Conservation (phyloP, 2,888 invertebrate genomes). For the Tenodera sinensis region DNA sequence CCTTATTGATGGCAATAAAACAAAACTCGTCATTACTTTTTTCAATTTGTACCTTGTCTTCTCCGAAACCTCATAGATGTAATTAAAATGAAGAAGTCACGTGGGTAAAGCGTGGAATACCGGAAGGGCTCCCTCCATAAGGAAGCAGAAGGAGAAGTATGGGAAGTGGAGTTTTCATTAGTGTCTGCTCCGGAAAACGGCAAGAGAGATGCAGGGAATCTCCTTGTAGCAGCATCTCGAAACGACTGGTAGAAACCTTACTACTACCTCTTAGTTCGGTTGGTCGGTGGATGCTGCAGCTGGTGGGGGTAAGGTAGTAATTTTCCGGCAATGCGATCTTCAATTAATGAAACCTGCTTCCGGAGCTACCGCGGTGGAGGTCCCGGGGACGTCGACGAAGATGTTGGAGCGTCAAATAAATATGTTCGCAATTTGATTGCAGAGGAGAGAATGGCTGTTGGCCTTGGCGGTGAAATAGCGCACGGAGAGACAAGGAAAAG, state of each 20-base stretch:
- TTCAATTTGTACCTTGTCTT: not conserved
- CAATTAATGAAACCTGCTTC: conserved; percentile 23
- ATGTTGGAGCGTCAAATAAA: conserved; percentile 20
- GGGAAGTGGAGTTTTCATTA: conserved; percentile 26
- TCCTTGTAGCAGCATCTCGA: not conserved
- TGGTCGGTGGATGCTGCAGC: not conserved
- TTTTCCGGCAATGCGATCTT: conserved; percentile 24
- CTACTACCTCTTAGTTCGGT: not conserved
- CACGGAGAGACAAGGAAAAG: not conserved
- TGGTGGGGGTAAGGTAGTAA: conserved; percentile 24
- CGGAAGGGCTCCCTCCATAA: not conserved
- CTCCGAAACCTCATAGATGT: not conserved
- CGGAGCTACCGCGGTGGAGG: not conserved
- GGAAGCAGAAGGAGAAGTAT: not conserved
- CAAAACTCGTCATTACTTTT: not conserved
- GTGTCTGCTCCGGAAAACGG: not conserved
- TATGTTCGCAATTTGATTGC: conserved; percentile 25
- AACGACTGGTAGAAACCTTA: not conserved
- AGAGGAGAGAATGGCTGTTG: not conserved
- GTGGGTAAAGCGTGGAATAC: not conserved
- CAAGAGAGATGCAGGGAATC: conserved; percentile 9
- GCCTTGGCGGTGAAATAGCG: not conserved
- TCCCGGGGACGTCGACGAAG: not conserved
- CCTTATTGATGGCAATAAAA: too few species aligned
- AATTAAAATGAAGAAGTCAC: not conserved